These are phyloP conservation scores for Pherbina coryleti DNA, from an alignment of 2,888 invertebrate species.

Conservation along the genomic window DNA sequence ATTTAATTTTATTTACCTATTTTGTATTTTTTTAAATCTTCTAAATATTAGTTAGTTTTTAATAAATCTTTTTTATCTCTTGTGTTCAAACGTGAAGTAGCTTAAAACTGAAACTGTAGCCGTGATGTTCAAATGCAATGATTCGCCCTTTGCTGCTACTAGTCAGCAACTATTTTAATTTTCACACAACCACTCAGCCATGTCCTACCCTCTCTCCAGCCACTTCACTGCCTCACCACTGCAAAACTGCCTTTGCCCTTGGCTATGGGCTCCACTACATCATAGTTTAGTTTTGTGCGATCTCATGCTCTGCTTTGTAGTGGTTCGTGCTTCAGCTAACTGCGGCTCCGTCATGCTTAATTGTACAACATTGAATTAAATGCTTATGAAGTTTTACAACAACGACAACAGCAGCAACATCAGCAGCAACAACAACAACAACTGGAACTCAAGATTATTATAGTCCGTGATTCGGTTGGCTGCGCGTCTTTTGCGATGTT, in stretches of 20 bases:
- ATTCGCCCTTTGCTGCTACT: not conserved
- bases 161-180: not conserved
- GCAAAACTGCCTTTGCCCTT: not conserved
- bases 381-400: conserved; percentile 30
- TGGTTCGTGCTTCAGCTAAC: not conserved
- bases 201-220: not conserved
- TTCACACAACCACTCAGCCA: not conserved
- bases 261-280: too few species aligned
- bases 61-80: too few species aligned
- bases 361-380: conserved; percentile 37
- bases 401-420: conserved; percentile 22
- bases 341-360: conserved; percentile 20
- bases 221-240: not conserved
- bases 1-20: too few species aligned
- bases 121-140: too few species aligned
- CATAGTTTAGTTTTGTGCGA: too few species aligned
- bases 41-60: too few species aligned
- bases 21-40: too few species aligned
- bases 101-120: too few species aligned
- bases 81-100: too few species aligned
- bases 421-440: not conserved
- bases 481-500: not conserved
- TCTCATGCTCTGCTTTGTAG: too few species aligned
- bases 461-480: not conserved
- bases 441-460: not conserved